Percentiles rank a stretch among this genome's conserved stretches.
These are phyloP conservation scores for Syncerus caffer DNA, from an alignment of 2,797 vertebrate genomes.

Conservation along the genomic window DNA sequence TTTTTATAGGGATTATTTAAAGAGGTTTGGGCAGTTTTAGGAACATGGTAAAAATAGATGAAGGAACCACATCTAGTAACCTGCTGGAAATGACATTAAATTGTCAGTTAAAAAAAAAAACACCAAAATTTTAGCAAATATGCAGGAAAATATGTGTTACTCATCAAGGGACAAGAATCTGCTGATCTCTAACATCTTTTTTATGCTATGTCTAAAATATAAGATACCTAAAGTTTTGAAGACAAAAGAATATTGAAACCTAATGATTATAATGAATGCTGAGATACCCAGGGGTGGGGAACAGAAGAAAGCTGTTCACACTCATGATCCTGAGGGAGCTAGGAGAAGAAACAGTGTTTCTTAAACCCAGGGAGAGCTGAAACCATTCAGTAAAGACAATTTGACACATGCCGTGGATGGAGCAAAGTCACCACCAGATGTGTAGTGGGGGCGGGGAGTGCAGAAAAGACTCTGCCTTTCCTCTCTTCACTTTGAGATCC, in stretches of 20 bases:
- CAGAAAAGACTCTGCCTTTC: not conserved
- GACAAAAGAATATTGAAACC: not conserved
- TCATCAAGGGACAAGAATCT: not conserved
- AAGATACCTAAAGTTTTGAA: not conserved
- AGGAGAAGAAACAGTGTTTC: not conserved
- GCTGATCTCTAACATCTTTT: not conserved
- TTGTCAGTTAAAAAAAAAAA: not conserved
- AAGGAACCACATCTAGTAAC: not conserved
- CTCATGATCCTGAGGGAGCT: not conserved
- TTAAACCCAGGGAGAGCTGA: not conserved
- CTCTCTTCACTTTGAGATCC: not conserved
- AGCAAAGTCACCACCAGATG: not conserved
- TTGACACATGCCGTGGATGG: not conserved
- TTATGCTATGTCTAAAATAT: not conserved
- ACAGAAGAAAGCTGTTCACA: not conserved
- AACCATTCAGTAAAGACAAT: not conserved
- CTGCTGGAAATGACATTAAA: not conserved
- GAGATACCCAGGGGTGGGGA: not conserved
- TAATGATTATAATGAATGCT: not conserved
- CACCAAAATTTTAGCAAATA: not conserved
- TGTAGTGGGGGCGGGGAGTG: fast-evolving
- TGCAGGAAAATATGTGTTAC: not conserved
- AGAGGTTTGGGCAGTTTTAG: not conserved
- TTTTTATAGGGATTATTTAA: not conserved
- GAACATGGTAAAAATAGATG: not conserved